Evolutionary conservation across 2,113 vertebrate species (phyloP), one percentile per base, ranked within the genome.

Genomic region (Dendrocopos noguchii): DNA sequence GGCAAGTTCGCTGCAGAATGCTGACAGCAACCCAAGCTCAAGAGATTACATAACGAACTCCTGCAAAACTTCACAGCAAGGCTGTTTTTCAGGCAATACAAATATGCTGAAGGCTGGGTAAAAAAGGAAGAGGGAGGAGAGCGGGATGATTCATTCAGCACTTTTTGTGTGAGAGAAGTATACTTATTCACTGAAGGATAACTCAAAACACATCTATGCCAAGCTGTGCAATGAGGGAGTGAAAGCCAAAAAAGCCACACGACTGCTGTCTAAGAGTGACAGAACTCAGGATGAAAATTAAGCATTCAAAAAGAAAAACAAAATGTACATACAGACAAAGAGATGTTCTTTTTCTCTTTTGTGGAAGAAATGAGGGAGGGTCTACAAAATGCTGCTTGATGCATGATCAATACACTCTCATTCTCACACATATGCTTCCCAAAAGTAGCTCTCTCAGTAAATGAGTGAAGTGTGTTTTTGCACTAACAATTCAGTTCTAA

Each of bases 11-110:
- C 39, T 72, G 47, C 50, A 93, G 64, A 93, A 93, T 34, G 50
- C 31, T 79, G 70, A 93, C 5, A 18, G 44, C 39, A 86, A 64
- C 47, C 61, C 44, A 87, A 56, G 56, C 50, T 60, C 18, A 63
- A 63, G 8, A 71, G 47, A 84, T 84, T 68, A 70, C 19, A 75
- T 42, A 86, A 76, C 66, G 31, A 93, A 79, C 46, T 78, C 55
- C 57, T 85, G 25, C 50, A 87, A 94, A 95, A 95, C 31, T 89
- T 95, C 76, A 83, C 39, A 36, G 50, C 65, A 89, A 93, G 75
- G 44, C 65, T 55, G 19, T 70, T 95, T 92, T 84, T 81, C 72
- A 92, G 42, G 76, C 56, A 85, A 67, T 29, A 33, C 29, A 95
- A 87, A 91, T 53, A 85, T 78, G 80, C 66, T 94, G 52, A 85